These are phyloP conservation scores for Caenorhabditis sp. DNA, from an alignment of 2,888 invertebrate species.

Conservation along the genomic window DNA sequence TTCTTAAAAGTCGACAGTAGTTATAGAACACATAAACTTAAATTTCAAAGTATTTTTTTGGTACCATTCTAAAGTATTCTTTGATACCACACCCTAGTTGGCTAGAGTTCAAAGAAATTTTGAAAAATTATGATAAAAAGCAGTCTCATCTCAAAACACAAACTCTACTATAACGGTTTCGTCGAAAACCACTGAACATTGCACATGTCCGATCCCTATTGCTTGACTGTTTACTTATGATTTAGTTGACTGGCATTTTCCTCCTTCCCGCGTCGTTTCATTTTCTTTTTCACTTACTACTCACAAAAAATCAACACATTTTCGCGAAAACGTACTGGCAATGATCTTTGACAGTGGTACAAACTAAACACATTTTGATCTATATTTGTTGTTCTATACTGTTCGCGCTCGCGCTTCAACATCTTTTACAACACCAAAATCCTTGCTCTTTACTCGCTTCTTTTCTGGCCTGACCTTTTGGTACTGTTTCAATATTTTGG, in stretches of 20 bases:
- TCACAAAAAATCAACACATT: slow-evolving; percentile 42
- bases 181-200: slow-evolving; percentile 13
- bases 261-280: neutral
- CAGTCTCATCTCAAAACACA: neutral
- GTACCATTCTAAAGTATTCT: no score
- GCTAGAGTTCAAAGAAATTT: no score
- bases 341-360: slow-evolving; percentile 43
- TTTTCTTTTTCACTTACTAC: neutral
- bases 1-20: no score
- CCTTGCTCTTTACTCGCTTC: neutral
- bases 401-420: slow-evolving; percentile 20
- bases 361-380: slow-evolving; percentile 57
- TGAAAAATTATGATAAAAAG: neutral
- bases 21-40: no score
- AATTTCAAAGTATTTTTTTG: no score
- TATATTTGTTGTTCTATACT: slow-evolving; percentile 29
- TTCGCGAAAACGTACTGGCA: slow-evolving; percentile 32
- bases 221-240: slow-evolving; percentile 61
- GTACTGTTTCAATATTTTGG: neutral
- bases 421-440: slow-evolving; percentile 12
- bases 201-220: slow-evolving; percentile 47
- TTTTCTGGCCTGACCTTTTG: slow-evolving; percentile 13
- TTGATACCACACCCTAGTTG: no score
- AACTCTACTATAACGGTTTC: neutral
- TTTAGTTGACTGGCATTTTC: slow-evolving; percentile 53